Evolutionary conservation across 2,888 invertebrate genomes (phyloP).

Genomic region (Drosophila multiciliata): DNA sequence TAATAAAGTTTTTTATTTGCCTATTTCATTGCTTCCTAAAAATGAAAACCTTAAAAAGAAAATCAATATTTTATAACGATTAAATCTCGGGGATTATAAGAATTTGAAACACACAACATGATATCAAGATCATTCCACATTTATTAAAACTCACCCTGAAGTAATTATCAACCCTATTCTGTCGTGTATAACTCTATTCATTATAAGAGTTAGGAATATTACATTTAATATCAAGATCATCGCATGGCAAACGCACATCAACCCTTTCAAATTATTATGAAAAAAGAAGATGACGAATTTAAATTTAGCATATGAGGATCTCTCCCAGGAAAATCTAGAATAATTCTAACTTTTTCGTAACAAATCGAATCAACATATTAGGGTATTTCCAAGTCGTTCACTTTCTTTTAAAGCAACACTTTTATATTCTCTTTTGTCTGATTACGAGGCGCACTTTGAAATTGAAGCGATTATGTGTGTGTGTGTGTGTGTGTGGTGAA

Average conservation of each 20-base stretch:
- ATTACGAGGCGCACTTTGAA: slow-evolving; percentile 57
- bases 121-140: neutral
- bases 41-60: too few relatives aligned
- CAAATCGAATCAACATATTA: neutral
- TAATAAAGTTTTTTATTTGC: too few relatives aligned
- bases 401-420: neutral
- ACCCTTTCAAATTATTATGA: too few relatives aligned
- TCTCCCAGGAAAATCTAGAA: neutral
- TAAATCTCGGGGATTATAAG: neutral
- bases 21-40: too few relatives aligned
- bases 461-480: slow-evolving; percentile 41
- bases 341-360: neutral
- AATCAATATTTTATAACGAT: neutral
- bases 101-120: neutral
- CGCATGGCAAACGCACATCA: too few relatives aligned
- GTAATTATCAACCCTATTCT: neutral
- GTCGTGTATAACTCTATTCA: neutral
- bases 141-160: neutral
- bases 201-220: neutral
- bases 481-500: neutral
- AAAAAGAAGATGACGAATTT: too few relatives aligned
- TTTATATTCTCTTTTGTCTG: slow-evolving; percentile 14
- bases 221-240: neutral
- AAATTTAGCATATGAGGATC: too few relatives aligned
- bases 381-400: neutral